Percentiles rank a stretch among this genome's conserved stretches.
Evolutionary conservation across 2,888 invertebrate genomes (phyloP).

Genomic region (Notodonta ziczac): DNA sequence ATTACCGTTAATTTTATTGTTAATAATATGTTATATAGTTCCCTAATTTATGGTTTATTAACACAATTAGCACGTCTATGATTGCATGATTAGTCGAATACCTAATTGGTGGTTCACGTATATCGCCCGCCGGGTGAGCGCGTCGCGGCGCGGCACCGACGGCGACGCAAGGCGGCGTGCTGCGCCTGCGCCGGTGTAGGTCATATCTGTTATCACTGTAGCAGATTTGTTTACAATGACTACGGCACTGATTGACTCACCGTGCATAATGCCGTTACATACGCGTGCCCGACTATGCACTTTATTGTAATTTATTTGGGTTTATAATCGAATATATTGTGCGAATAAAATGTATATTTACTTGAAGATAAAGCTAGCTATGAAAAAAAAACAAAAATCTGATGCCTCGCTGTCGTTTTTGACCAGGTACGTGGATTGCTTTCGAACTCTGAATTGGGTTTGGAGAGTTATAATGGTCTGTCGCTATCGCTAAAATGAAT

Average conservation of each 20-base stretch:
- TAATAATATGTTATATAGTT: not conserved
- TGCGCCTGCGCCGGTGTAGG: conserved; percentile 24
- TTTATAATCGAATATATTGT: not conserved
- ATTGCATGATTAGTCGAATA: conserved; percentile 3
- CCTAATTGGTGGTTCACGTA: conserved; percentile 5
- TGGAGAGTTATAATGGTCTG: no score
- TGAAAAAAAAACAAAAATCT: no score
- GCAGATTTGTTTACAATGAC: conserved; percentile 34
- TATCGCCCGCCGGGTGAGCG: not conserved
- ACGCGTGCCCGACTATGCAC: not conserved
- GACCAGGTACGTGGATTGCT: no score
- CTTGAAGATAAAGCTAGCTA: no score
- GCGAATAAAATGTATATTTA: no score
- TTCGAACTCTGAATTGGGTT: no score
- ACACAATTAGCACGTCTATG: not conserved
- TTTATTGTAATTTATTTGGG: not conserved
- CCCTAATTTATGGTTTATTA: not conserved
- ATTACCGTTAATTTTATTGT: not conserved
- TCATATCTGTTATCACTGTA: conserved; percentile 39
- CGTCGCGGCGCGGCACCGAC: not conserved
- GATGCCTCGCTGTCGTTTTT: no score
- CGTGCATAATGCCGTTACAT: conserved; percentile 16
- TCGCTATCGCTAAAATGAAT: no score
- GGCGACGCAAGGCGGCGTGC: conserved; percentile 4
- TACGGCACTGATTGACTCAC: conserved; percentile 32